Conservation (phyloP, 2,888 invertebrate genomes). For the Agriopis marginaria region DNA sequence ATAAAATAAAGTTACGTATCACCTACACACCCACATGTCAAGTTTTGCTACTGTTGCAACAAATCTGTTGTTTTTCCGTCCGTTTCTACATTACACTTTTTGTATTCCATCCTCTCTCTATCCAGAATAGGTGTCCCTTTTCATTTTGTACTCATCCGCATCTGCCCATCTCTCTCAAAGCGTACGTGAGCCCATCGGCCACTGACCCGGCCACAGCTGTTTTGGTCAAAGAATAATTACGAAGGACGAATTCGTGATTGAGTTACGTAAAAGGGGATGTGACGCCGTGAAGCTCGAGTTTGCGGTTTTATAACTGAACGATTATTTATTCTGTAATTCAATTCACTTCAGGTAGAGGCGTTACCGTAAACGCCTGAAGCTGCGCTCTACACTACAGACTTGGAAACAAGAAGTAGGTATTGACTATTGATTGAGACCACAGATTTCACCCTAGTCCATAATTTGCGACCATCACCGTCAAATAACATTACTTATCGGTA, state of each 20-base stretch:
- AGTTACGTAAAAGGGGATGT: constrained; percentile 42
- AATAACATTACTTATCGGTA: too few species aligned
- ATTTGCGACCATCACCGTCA: too few species aligned
- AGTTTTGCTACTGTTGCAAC: constrained; percentile 16
- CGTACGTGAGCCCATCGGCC: constrained; percentile 68
- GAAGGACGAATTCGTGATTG: constrained; percentile 51
- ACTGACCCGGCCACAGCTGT: constrained; percentile 73
- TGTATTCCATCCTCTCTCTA: constrained; percentile 60
- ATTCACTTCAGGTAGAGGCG: neutral
- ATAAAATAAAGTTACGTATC: neutral
- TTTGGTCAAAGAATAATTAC: constrained; percentile 60
- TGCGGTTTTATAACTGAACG: neutral
- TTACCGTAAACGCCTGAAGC: too few species aligned
- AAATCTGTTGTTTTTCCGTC: constrained; percentile 58
- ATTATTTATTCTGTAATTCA: neutral
- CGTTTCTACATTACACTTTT: constrained; percentile 51
- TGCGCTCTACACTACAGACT: too few species aligned
- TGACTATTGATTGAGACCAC: too few species aligned
- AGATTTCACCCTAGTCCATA: too few species aligned
- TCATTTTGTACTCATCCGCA: constrained; percentile 36
- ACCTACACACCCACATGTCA: neutral
- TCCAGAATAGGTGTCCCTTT: constrained; percentile 51
- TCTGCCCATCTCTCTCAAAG: constrained; percentile 52
- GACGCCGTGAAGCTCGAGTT: constrained; percentile 7
- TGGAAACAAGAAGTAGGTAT: too few species aligned